Conservation (phyloP, 1,140 invertebrate species). For the Eubasilissa regina region DNA sequence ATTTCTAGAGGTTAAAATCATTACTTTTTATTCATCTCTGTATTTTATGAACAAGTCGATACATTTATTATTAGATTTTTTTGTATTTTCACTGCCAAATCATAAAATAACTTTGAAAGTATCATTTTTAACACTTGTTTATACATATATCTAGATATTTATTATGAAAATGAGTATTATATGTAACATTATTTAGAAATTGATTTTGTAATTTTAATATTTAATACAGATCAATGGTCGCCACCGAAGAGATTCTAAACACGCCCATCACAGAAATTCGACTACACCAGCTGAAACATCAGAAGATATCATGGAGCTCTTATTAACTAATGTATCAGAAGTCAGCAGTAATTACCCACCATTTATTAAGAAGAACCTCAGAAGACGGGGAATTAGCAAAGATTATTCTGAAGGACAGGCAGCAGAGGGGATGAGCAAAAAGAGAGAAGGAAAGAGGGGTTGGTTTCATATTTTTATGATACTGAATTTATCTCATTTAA, state of each 20-base stretch:
- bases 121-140: too few relatives aligned
- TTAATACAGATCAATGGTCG: constrained; percentile 65
- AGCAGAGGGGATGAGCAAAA: constrained; percentile 70
- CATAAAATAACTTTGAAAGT: too few relatives aligned
- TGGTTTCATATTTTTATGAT: neutral
- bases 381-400: constrained; percentile 47
- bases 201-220: constrained; percentile 26
- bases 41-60: too few relatives aligned
- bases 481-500: neutral
- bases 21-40: too few relatives aligned
- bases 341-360: constrained; percentile 58
- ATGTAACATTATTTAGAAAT: neutral
- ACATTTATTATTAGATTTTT: too few relatives aligned
- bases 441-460: constrained; percentile 63
- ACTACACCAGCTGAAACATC: constrained; percentile 50
- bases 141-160: too few relatives aligned
- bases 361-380: constrained; percentile 59
- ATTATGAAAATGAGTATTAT: too few relatives aligned
- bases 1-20: too few relatives aligned
- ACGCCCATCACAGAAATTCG: constrained; percentile 42
- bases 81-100: too few relatives aligned
- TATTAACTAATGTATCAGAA: constrained; percentile 48
- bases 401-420: constrained; percentile 66
- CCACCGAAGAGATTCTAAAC: constrained; percentile 65
- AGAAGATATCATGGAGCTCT: constrained; percentile 47